A percentile compares a stretch with the other conserved stretches of the same genome.
Conservation (phyloP, 2,888 invertebrate genomes). For the Drosophila limbata region DNA sequence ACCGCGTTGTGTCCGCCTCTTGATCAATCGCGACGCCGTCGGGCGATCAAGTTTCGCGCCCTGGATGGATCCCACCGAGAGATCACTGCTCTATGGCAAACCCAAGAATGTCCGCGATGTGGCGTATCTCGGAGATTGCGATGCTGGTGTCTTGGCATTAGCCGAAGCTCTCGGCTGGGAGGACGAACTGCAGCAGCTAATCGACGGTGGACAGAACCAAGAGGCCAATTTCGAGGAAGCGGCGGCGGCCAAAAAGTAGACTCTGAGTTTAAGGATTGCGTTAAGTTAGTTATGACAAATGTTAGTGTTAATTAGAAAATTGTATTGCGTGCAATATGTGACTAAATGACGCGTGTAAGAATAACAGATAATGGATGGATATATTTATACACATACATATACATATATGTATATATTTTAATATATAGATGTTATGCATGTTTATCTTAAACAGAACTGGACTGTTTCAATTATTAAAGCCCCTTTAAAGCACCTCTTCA, state of each 20-base stretch:
- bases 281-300: constrained; percentile 11
- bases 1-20: constrained; percentile 91
- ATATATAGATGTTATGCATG: constrained; percentile 18
- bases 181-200: constrained; percentile 88
- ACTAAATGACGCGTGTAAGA: constrained; percentile 8
- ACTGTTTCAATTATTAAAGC: constrained; percentile 65
- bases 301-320: constrained; percentile 11
- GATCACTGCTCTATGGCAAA: constrained; percentile 89
- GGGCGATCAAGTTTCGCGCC: constrained; percentile 85
- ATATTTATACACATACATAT: constrained; percentile 16
- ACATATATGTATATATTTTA: constrained; percentile 17
- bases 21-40: constrained; percentile 94
- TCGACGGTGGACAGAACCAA: constrained; percentile 87
- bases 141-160: constrained; percentile 90
- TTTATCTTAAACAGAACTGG: constrained; percentile 8
- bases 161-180: constrained; percentile 93
- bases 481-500: constrained; percentile 49
- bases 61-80: constrained; percentile 84
- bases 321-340: constrained; percentile 34
- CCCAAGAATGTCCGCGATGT: constrained; percentile 89
- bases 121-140: constrained; percentile 93
- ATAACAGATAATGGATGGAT: constrained; percentile 3
- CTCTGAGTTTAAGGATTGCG: not conserved
- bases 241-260: constrained; percentile 1
- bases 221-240: constrained; percentile 2